Evolutionary conservation across 2,113 vertebrate genomes (phyloP).

Genomic region (Eolophus roseicapilla): DNA sequence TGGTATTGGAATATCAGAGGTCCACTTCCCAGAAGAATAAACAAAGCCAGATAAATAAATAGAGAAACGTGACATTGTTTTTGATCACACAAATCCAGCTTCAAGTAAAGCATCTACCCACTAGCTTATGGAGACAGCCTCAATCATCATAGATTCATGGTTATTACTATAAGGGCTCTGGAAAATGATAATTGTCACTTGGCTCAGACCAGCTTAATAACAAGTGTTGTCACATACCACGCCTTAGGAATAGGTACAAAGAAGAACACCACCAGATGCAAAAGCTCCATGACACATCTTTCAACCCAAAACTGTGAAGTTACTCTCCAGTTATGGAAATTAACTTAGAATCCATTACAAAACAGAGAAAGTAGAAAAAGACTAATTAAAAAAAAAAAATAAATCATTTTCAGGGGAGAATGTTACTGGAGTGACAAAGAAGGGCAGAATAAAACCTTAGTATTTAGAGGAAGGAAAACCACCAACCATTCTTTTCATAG

Average conservation of each 20-base stretch:
- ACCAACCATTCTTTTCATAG: neutral
- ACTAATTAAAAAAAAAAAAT: neutral
- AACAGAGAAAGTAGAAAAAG: neutral
- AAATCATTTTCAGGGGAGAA: neutral
- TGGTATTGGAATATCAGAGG: neutral
- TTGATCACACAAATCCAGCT: neutral
- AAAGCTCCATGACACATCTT: neutral
- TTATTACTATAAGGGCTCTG: neutral
- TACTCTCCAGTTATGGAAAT: neutral
- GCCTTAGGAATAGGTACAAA: neutral
- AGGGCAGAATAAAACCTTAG: neutral
- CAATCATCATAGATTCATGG: neutral
- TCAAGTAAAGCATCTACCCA: neutral
- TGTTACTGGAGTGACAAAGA: neutral
- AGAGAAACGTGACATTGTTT: neutral
- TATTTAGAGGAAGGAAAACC: neutral
- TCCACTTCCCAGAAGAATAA: neutral
- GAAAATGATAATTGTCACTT: neutral
- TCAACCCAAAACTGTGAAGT: neutral
- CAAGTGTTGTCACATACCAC: neutral
- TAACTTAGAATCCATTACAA: neutral
- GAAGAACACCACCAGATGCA: neutral
- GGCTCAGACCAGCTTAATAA: neutral
- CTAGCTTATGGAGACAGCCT: neutral
- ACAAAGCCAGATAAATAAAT: neutral